Percentiles rank a stretch among this genome's conserved stretches.
These are phyloP conservation scores for Acropora yongei DNA, from an alignment of 64 coral and sea anemone genomes.

Conservation along the genomic window DNA sequence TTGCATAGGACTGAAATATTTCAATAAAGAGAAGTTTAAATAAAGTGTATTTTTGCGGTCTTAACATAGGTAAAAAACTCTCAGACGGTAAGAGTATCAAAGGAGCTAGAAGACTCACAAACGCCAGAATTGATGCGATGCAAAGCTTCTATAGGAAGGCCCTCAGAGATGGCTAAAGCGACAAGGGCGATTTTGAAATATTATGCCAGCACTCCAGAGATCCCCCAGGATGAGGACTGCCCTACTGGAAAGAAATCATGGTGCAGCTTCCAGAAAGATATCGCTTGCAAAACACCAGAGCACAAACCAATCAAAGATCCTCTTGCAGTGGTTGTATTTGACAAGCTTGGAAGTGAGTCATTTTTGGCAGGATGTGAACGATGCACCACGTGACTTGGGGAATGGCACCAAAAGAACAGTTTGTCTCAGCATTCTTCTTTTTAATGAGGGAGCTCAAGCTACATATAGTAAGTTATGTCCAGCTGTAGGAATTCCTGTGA, in stretches of 20 bases:
- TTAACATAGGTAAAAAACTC: too few species aligned
- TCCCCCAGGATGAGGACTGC: constrained; percentile 48
- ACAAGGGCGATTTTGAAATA: constrained; percentile 73
- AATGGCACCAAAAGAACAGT: constrained; percentile 67
- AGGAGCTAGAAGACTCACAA: constrained; percentile 54
- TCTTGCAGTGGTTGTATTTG: constrained; percentile 63
- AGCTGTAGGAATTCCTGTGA: not conserved
- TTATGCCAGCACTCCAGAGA: constrained; percentile 56
- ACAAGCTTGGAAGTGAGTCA: constrained; percentile 19
- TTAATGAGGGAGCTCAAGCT: constrained; percentile 27
- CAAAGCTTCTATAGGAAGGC: constrained; percentile 72
- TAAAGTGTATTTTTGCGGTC: too few species aligned
- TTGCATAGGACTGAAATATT: too few species aligned
- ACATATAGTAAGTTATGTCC: not conserved
- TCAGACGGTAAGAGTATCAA: constrained; percentile 55
- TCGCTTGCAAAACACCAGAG: not conserved
- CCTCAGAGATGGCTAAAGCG: constrained; percentile 64
- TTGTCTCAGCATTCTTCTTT: constrained; percentile 38
- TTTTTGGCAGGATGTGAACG: constrained; percentile 70
- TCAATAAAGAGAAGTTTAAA: too few species aligned
- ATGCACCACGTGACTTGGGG: constrained; percentile 81
- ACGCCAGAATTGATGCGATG: constrained; percentile 50
- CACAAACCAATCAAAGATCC: constrained; percentile 64
- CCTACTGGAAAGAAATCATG: constrained; percentile 35
- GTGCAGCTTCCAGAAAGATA: constrained; percentile 52